Evolutionary conservation across 2,113 vertebrate genomes (phyloP).

Genomic region (Setophaga petechia): DNA sequence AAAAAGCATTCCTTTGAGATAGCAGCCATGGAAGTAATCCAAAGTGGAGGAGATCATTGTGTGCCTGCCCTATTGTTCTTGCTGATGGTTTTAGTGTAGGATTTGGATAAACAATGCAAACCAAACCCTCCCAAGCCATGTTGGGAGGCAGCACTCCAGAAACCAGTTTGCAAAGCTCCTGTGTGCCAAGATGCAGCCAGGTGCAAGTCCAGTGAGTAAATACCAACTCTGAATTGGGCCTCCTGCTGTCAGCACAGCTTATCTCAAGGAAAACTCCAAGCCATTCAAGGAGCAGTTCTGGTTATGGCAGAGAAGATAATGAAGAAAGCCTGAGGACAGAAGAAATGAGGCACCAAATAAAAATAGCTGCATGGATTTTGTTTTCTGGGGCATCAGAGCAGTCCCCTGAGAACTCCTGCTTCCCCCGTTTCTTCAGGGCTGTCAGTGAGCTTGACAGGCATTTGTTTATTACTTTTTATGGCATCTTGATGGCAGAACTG

Average conservation of each 20-base stretch:
- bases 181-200: not conserved
- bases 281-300: not conserved
- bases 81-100: not conserved
- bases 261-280: not conserved
- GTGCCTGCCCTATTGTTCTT: not conserved
- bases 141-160: not conserved
- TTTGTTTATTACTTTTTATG: slow-evolving; percentile 2
- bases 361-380: slow-evolving; percentile 19
- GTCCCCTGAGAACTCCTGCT: not conserved
- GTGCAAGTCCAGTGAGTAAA: not conserved
- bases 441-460: not conserved
- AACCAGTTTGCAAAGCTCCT: not conserved
- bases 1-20: slow-evolving; percentile 52
- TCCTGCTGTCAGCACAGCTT: not conserved
- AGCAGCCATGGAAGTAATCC: not conserved
- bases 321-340: slow-evolving; percentile 18
- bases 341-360: slow-evolving; percentile 46
- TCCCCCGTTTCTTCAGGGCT: not conserved
- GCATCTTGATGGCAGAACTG: not conserved
- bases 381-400: slow-evolving; percentile 36
- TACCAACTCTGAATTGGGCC: not conserved
- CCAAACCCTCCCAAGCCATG: not conserved
- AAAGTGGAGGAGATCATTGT: not conserved
- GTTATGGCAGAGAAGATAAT: not conserved
- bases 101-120: not conserved